Conservation (phyloP, 92 coral and sea anemone genomes). For the Siderastrea radians region DNA sequence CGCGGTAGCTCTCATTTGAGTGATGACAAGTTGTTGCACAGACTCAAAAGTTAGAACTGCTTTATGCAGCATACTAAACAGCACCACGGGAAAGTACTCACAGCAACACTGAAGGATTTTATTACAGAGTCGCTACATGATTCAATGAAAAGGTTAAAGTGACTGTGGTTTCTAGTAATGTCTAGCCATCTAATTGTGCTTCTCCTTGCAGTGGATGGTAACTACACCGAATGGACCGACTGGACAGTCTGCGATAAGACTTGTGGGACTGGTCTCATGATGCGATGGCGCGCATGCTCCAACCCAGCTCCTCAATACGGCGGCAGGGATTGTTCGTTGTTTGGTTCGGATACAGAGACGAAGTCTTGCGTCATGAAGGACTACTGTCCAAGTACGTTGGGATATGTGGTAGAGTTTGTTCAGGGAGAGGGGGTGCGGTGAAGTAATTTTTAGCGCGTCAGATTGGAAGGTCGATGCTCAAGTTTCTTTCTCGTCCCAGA, state of each 20-base stretch:
- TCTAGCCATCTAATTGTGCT: background rate
- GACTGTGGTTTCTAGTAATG: background rate
- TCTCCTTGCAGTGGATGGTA: slow-evolving; percentile 72
- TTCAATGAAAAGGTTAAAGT: too few species aligned
- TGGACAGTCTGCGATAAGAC: slow-evolving; percentile 86
- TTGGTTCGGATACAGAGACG: slow-evolving; percentile 79
- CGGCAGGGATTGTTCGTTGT: slow-evolving; percentile 77
- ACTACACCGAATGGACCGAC: slow-evolving; percentile 81
- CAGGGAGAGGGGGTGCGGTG: too few species aligned
- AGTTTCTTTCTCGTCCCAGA: too few species aligned
- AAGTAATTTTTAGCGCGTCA: too few species aligned
- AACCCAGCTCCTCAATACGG: slow-evolving; percentile 85
- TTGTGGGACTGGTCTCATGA: slow-evolving; percentile 86
- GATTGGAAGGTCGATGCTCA: too few species aligned
- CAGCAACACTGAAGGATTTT: too few species aligned
- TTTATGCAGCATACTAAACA: too few species aligned
- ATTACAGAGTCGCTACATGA: too few species aligned
- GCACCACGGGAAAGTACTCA: too few species aligned
- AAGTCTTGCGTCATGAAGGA: slow-evolving; percentile 67
- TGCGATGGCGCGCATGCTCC: slow-evolving; percentile 90
- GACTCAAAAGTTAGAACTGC: too few species aligned
- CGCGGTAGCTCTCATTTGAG: too few species aligned
- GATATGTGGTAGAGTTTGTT: background rate
- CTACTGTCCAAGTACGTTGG: slow-evolving; percentile 67
- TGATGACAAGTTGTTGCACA: too few species aligned